Evolutionary conservation across 2,888 invertebrate genomes (phyloP).

Genomic region (Lepidochitona cinerea): DNA sequence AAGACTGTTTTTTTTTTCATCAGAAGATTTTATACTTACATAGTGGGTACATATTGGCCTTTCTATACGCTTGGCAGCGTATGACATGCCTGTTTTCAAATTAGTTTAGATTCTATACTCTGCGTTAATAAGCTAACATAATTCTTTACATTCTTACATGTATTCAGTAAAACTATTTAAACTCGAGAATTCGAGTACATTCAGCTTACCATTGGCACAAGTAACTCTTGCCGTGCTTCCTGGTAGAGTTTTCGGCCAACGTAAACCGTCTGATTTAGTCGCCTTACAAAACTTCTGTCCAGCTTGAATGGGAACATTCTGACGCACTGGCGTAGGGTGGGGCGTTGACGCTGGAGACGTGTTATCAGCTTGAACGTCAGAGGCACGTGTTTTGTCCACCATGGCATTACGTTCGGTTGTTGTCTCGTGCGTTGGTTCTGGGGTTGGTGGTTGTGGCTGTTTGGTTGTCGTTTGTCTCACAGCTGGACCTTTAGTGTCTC

Average conservation of each 20-base stretch:
- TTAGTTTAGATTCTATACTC: too few species aligned
- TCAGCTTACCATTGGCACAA: background rate
- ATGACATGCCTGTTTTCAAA: too few species aligned
- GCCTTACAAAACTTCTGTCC: background rate
- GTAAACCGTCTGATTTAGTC: background rate
- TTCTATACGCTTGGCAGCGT: too few species aligned
- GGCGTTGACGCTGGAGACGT: background rate
- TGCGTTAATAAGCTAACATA: too few species aligned
- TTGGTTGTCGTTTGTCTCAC: background rate
- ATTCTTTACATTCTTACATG: too few species aligned
- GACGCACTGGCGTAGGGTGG: background rate
- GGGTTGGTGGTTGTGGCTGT: background rate
- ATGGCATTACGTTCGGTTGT: too few species aligned
- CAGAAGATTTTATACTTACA: background rate
- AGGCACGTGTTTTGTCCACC: background rate
- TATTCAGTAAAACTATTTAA: too few species aligned
- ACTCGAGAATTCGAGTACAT: too few species aligned
- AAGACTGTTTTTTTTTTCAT: background rate
- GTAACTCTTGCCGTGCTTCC: background rate
- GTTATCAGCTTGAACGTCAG: background rate
- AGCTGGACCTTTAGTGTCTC: background rate
- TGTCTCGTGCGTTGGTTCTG: background rate
- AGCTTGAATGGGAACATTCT: background rate
- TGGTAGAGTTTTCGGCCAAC: background rate
- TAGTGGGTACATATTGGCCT: too few species aligned